Base-by-base conservation (phyloP, 2,888 invertebrate species). In the Pycnomerus fuliginosus region DNA sequence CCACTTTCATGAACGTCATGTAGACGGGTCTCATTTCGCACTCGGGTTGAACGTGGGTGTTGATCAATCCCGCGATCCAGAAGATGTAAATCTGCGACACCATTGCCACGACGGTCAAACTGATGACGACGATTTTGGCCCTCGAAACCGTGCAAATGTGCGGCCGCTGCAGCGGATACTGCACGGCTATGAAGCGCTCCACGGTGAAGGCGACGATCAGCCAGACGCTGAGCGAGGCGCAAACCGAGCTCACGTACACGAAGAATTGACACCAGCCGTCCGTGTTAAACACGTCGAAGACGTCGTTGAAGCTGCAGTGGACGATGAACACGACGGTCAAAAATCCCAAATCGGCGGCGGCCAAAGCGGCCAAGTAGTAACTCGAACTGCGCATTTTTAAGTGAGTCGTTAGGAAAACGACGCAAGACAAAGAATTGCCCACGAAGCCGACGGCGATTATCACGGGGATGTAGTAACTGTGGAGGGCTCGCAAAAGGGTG, bases 131-230 rank as follows among this genome's bases (percentile, higher is more conserved):
- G 1, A 71, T 70, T 54, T 79, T 80, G 0, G 82, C 82, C 23
- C 82, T 67, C 1, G 76, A 69, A 2, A 80, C 76, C 0, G 82
- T 83, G 58, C 82, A 83, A 60, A 82, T 77, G 40, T 76, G 75
- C 0, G 80, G 79, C 14, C 80, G 65, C 36, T 76, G 77, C 7
- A 82, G 60, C 0, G 82, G 82, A 58, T 79, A 80, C 54, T 81
- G 80, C 1, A 84, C 80, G 2, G 83, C 84, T 25, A 84, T 80
- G 67, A 82, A 84, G 38, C 84, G 70, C 60, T 85, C 84, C 1
- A 82, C 78, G 1, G 84, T 84, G 62, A 84, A 84, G 1, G 82
- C 82, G 3, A 85, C 84, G 22, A 83, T 82, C 17, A 84, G 68
- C 83, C 84, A 85, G 1, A 82, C 83, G 56, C 82, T 82, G 7